Conservation (phyloP, 2,113 vertebrate genomes). For the Ictalurus furcatus region DNA sequence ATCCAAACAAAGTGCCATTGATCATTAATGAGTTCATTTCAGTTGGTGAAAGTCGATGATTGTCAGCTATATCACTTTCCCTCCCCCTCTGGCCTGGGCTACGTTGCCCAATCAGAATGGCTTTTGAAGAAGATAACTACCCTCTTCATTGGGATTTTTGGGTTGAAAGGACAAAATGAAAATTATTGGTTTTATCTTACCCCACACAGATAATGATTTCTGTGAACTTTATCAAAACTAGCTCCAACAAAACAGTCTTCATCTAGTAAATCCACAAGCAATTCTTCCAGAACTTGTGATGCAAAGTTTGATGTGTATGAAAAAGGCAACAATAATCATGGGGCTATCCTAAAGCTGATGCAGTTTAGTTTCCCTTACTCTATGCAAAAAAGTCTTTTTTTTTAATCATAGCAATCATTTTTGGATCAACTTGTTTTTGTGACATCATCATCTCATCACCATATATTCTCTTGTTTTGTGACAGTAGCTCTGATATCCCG, state of each 20-base stretch:
- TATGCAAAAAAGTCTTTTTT: background rate
- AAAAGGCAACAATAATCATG: slow-evolving; percentile 38
- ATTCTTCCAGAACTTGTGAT: slow-evolving; percentile 21
- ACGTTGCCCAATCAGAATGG: slow-evolving; percentile 46
- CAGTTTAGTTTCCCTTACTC: slow-evolving; percentile 5
- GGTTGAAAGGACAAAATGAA: slow-evolving; percentile 3
- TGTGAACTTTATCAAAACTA: slow-evolving; percentile 17
- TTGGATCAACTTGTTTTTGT: slow-evolving; percentile 6
- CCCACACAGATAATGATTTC: background rate
- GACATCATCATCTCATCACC: background rate
- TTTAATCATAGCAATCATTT: background rate
- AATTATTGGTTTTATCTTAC: background rate
- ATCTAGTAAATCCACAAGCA: slow-evolving; percentile 29
- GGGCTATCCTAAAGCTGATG: slow-evolving; percentile 17
- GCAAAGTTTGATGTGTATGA: slow-evolving; percentile 23
- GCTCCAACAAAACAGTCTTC: slow-evolving; percentile 28
- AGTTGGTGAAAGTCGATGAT: slow-evolving; percentile 69
- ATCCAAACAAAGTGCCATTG: slow-evolving; percentile 68
- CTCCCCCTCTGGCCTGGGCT: slow-evolving; percentile 58
- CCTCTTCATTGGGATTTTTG: slow-evolving; percentile 14
- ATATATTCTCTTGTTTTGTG: background rate
- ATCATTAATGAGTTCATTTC: slow-evolving; percentile 57
- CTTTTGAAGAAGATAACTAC: slow-evolving; percentile 43
- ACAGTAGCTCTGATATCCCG: background rate
- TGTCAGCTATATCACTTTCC: slow-evolving; percentile 73